Conservation (phyloP, 2,797 vertebrate species). For the Xiphorhynchus erythropygius region DNA sequence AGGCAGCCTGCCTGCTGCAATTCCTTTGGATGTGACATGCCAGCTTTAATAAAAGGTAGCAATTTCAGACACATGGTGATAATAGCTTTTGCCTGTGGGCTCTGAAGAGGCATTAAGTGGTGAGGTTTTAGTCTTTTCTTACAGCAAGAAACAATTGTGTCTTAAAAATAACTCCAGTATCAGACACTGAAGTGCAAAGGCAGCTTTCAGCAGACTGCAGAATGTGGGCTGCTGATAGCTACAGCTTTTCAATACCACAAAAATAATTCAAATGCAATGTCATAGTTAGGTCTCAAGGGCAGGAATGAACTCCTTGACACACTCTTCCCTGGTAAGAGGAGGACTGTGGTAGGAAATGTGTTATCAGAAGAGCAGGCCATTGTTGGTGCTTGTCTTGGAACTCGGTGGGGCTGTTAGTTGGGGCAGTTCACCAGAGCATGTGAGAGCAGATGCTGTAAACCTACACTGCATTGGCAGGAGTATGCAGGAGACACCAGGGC, state of each 20-base stretch:
- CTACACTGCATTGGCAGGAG: neutral
- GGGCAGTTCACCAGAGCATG: neutral
- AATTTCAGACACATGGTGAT: neutral
- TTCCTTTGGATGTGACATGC: neutral
- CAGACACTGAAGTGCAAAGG: neutral
- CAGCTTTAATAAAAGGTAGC: constrained; percentile 2
- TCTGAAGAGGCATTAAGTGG: constrained; percentile 13
- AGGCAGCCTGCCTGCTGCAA: neutral
- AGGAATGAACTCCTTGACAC: neutral
- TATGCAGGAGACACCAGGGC: neutral
- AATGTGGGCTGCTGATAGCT: neutral
- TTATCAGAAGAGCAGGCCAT: neutral
- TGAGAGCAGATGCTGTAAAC: neutral
- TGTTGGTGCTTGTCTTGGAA: neutral
- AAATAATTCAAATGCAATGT: neutral
- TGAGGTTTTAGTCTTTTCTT: constrained; percentile 31
- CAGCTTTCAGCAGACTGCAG: neutral
- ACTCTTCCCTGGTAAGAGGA: neutral
- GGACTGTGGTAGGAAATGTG: neutral
- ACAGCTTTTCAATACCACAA: neutral
- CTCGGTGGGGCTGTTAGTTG: accelerated
- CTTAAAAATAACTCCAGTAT: neutral
- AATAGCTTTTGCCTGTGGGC: constrained; percentile 6
- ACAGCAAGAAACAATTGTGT: neutral
- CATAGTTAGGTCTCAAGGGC: neutral